phyloP scores from a whole-genome alignment of 2,113 vertebrate species.

The Otolemur garnettii region DNA sequence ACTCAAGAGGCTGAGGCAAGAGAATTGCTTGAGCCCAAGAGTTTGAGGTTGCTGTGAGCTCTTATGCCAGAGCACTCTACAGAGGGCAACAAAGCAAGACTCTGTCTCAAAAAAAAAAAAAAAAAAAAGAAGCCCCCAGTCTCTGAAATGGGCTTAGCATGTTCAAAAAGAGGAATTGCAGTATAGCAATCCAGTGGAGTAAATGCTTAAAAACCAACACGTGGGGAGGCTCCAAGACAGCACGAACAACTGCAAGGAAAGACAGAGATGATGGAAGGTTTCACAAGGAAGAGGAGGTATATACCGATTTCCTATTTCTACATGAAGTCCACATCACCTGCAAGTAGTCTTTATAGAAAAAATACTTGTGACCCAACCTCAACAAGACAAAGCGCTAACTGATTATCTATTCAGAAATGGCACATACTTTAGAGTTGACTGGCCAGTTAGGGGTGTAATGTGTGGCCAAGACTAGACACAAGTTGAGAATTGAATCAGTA shows the following conservation, averaged over 20 bases:
- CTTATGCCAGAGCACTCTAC: too few relatives aligned
- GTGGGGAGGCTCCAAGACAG: neutral
- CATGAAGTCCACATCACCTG: neutral
- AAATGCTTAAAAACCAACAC: neutral
- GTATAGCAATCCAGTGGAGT: too few relatives aligned
- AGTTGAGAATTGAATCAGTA: conserved; percentile 31
- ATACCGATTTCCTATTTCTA: neutral
- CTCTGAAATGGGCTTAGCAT: neutral
- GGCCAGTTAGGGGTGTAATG: neutral
- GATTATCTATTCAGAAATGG: neutral
- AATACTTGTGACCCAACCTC: neutral
- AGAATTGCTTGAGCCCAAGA: too few relatives aligned
- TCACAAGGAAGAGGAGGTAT: neutral
- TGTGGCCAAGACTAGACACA: neutral
- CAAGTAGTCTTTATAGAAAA: neutral
- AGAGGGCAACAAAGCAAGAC: too few relatives aligned
- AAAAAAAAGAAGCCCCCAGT: neutral
- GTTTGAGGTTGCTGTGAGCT: too few relatives aligned
- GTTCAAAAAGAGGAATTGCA: neutral
- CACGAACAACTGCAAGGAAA: neutral
- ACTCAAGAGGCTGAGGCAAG: too few relatives aligned
- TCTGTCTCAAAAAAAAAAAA: too few relatives aligned
- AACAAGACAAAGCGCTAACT: neutral
- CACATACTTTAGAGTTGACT: neutral
- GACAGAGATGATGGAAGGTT: neutral